Evolutionary conservation across 2,888 invertebrate species (phyloP).

Genomic region (Drosophila meridiana): DNA sequence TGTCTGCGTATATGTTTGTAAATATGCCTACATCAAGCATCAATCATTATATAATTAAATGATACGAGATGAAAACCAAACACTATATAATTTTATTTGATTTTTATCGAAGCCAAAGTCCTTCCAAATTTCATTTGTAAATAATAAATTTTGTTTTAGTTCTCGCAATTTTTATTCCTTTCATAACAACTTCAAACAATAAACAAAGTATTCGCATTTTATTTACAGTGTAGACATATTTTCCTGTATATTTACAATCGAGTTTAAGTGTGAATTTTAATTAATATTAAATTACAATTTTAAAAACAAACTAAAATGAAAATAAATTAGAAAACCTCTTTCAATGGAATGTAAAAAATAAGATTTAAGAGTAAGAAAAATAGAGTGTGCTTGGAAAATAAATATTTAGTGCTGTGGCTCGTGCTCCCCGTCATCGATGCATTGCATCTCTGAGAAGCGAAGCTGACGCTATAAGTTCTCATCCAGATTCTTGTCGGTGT

Average conservation of each 20-base stretch:
- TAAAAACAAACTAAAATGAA: constrained; percentile 1
- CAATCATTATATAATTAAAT: constrained; percentile 51
- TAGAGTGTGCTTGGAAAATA: background rate
- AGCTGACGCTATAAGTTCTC: constrained; percentile 80
- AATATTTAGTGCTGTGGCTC: constrained; percentile 21
- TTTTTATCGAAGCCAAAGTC: background rate
- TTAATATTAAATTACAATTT: background rate
- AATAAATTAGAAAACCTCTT: background rate
- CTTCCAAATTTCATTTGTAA: constrained; percentile 9
- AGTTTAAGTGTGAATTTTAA: background rate
- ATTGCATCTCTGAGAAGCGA: constrained; percentile 69
- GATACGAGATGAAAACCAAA: constrained; percentile 49
- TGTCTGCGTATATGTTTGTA: constrained; percentile 62
- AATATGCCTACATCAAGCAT: constrained; percentile 56
- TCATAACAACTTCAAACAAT: constrained; percentile 8
- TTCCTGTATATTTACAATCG: constrained; percentile 24
- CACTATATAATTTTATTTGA: constrained; percentile 3
- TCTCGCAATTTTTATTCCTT: background rate
- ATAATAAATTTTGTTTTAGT: constrained; percentile 4
- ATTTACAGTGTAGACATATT: constrained; percentile 36
- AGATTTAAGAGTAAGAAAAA: constrained; percentile 1
- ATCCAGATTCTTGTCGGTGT: constrained; percentile 74
- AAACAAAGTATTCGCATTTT: constrained; percentile 23
- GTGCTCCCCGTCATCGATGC: constrained; percentile 65
- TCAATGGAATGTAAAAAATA: constrained; percentile 15